These are phyloP conservation scores for Dryocosmus kuriphilus DNA, from an alignment of 2,888 invertebrate genomes.

Conservation along the genomic window DNA sequence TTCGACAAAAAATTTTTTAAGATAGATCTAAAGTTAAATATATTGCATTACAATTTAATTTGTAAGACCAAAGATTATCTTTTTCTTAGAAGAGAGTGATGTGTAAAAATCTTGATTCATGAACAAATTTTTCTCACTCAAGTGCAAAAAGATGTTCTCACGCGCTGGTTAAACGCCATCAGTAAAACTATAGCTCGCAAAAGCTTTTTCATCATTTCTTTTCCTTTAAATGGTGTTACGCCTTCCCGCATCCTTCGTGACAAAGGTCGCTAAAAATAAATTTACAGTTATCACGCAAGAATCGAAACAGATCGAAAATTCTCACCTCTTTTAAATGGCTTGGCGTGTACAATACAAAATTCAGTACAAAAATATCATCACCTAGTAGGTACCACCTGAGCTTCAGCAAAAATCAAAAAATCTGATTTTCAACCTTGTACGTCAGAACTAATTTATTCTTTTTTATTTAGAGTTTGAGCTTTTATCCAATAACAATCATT, in stretches of 20 bases:
- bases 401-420: too few species aligned
- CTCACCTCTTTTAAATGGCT: not conserved
- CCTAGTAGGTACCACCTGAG: too few species aligned
- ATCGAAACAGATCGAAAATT: conserved; percentile 4
- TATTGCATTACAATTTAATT: too few species aligned
- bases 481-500: too few species aligned
- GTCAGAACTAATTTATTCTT: too few species aligned
- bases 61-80: not conserved
- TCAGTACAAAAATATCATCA: not conserved
- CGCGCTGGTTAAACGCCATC: conserved; percentile 10
- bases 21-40: too few species aligned
- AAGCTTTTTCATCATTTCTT: not conserved
- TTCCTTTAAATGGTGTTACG: not conserved
- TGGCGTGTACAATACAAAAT: not conserved
- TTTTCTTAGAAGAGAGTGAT: not conserved
- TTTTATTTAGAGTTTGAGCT: too few species aligned
- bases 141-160: not conserved
- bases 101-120: not conserved
- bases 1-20: too few species aligned
- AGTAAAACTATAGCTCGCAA: conserved; percentile 8
- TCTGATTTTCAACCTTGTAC: too few species aligned
- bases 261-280: conserved; percentile 10
- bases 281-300: not conserved
- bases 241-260: conserved; percentile 9
- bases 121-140: conserved; percentile 1